phyloP scores from a whole-genome alignment of 2,888 invertebrate species.

The Acrocyrtus sp. region DNA sequence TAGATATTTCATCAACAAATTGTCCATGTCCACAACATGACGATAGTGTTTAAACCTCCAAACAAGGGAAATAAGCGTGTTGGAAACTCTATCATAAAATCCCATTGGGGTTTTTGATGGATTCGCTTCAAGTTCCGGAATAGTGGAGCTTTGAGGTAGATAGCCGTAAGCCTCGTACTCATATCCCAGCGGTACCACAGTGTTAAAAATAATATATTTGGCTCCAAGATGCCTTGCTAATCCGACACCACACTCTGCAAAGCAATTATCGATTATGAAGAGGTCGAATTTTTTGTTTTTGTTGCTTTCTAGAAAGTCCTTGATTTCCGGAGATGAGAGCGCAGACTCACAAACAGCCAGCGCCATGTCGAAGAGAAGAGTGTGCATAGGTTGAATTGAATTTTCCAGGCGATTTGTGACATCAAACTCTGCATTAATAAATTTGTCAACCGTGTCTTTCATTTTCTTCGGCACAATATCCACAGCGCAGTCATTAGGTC shows the following conservation, averaged over 20 bases:
- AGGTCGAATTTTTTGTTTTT: constrained; percentile 37
- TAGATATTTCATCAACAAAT: neutral
- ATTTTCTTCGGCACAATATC: constrained; percentile 34
- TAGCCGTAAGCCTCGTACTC: constrained; percentile 44
- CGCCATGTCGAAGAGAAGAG: neutral
- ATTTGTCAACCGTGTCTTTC: neutral
- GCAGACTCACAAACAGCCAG: constrained; percentile 11
- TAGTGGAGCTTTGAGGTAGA: constrained; percentile 24
- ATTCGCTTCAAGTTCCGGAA: constrained; percentile 39
- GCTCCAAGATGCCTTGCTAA: constrained; percentile 45
- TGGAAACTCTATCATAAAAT: constrained; percentile 14
- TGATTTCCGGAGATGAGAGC: constrained; percentile 15
- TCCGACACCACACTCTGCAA: constrained; percentile 51
- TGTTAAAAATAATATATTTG: constrained; percentile 40
- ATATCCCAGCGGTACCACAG: constrained; percentile 16
- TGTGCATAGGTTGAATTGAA: neutral
- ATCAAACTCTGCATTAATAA: constrained; percentile 22
- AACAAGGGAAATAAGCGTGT: constrained; percentile 4
- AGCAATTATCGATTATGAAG: constrained; percentile 48
- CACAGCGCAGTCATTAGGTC: constrained; percentile 19
- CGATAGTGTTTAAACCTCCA: constrained; percentile 8
- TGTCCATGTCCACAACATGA: neutral
- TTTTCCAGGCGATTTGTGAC: constrained; percentile 8
- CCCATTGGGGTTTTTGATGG: constrained; percentile 15
- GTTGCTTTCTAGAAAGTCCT: neutral